These are phyloP conservation scores for Drosophila bocqueti DNA, from an alignment of 1,140 invertebrate species.

Conservation along the genomic window DNA sequence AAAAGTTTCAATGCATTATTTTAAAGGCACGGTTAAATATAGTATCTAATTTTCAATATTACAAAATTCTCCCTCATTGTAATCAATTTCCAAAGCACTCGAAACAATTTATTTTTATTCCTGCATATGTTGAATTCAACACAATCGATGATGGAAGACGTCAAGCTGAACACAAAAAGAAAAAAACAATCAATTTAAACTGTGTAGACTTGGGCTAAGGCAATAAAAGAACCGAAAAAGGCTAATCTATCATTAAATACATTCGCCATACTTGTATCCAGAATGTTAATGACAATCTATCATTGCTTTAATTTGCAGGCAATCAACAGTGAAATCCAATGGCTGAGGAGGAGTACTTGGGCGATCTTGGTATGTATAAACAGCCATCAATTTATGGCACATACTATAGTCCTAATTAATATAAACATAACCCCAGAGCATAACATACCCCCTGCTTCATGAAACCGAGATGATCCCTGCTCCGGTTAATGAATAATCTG, in stretches of 20 bases:
- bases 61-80: background rate
- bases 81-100: constrained; percentile 9
- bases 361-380: constrained; percentile 68
- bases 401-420: constrained; percentile 50
- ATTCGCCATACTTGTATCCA: constrained; percentile 1
- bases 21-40: background rate
- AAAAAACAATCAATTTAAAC: constrained; percentile 14
- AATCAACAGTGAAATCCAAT: constrained; percentile 66
- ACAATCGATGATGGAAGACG: constrained; percentile 22
- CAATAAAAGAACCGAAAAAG: background rate
- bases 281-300: constrained; percentile 54
- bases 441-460: background rate
- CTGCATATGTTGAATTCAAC: background rate
- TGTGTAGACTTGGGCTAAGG: background rate
- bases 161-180: background rate
- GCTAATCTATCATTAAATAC: constrained; percentile 34
- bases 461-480: background rate
- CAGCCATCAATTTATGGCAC: constrained; percentile 54
- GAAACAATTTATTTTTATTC: background rate
- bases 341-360: constrained; percentile 64
- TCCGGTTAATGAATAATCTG: constrained; percentile 65
- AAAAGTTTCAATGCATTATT: no score
- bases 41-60: background rate
- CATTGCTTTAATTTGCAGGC: constrained; percentile 66
- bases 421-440: constrained; percentile 43